These are phyloP conservation scores for Lordiphosa clarofinis DNA, from an alignment of 1,140 invertebrate genomes.

Conservation along the genomic window DNA sequence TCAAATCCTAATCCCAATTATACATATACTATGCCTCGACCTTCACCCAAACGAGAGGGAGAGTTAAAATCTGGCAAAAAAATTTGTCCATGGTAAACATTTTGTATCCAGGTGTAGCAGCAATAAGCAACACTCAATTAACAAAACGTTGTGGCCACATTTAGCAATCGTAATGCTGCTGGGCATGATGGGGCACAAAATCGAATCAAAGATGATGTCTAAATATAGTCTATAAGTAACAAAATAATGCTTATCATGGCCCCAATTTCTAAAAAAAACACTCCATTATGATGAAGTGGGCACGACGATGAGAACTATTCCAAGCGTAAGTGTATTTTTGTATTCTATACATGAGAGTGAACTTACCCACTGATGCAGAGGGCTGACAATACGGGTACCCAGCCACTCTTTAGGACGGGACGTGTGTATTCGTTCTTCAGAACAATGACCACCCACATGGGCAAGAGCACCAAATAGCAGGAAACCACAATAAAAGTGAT, in stretches of 20 bases:
- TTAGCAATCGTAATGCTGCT: conserved; percentile 28
- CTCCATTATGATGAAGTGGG: conserved; percentile 6
- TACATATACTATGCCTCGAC: too few species aligned
- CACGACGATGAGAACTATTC: neutral
- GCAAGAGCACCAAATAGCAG: conserved; percentile 86
- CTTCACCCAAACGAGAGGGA: too few species aligned
- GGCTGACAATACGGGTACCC: conserved; percentile 91
- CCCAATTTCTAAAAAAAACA: conserved; percentile 28
- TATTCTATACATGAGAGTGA: conserved; percentile 3
- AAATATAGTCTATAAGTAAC: conserved; percentile 23
- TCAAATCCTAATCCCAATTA: too few species aligned
- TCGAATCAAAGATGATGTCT: conserved; percentile 13
- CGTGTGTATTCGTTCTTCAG: conserved; percentile 89
- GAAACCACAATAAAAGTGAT: conserved; percentile 84
- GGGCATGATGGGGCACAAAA: conserved; percentile 29
- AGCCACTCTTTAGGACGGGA: conserved; percentile 89
- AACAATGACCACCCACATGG: conserved; percentile 89
- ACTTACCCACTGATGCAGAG: conserved; percentile 91
- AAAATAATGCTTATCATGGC: conserved; percentile 54
- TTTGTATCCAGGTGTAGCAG: too few species aligned
- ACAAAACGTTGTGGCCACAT: conserved; percentile 30
- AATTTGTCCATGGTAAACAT: too few species aligned
- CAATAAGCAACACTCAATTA: neutral
- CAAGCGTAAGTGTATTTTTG: conserved; percentile 4
- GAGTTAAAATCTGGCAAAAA: too few species aligned